These are phyloP conservation scores for Trissoscelio sp. DNA, from an alignment of 2,888 invertebrate genomes.

Conservation along the genomic window DNA sequence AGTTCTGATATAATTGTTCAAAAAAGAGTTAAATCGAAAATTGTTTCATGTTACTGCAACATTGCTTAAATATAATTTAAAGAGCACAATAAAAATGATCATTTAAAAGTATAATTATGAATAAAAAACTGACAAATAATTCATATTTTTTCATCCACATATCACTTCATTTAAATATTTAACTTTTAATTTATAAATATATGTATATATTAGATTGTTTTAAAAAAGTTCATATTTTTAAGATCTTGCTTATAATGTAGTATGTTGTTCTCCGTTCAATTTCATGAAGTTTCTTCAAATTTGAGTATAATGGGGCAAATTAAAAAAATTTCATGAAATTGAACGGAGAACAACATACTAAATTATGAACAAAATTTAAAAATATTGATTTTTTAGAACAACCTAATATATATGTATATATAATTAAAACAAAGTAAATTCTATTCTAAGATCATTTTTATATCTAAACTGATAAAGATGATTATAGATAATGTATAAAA, in stretches of 20 bases:
- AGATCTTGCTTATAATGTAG: no score
- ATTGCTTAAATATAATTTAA: background rate
- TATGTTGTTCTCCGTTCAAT: no score
- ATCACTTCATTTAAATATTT: background rate
- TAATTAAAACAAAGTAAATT: background rate
- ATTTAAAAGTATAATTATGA: background rate
- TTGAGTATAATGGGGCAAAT: no score
- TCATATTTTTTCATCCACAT: slow-evolving; percentile 11
- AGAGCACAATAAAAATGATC: background rate
- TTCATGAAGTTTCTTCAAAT: no score
- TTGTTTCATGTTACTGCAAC: slow-evolving; percentile 2
- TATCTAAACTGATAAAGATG: slow-evolving; percentile 23
- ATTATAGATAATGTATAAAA: slow-evolving; percentile 11
- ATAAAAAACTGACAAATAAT: no score
- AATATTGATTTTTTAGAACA: background rate
- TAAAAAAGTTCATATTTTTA: no score
- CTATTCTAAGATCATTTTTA: slow-evolving; percentile 20
- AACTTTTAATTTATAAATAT: no score
- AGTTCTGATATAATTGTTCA: background rate
- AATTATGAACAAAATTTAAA: background rate
- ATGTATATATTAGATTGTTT: no score
- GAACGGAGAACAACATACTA: no score
- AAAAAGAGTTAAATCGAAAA: background rate
- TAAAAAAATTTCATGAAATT: no score
- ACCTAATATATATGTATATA: no score